Evolutionary conservation across 2,888 invertebrate species (phyloP).

Genomic region (Serrognathus titanus): DNA sequence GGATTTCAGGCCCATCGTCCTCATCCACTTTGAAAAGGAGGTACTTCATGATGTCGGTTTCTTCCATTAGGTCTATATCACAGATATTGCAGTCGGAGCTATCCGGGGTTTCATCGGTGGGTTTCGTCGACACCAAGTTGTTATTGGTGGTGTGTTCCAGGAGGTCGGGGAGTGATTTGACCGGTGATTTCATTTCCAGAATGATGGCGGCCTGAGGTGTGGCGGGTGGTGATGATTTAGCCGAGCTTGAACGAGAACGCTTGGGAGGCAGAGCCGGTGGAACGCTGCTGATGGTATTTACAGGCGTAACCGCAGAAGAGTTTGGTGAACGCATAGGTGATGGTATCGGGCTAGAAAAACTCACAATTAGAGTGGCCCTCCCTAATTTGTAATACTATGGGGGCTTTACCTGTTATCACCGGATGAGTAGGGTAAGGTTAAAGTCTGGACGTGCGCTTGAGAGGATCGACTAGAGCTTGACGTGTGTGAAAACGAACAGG

Average conservation of each 20-base stretch:
- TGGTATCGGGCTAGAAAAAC: conserved; percentile 26
- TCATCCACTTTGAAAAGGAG: conserved; percentile 75
- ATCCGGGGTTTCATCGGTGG: conserved; percentile 7
- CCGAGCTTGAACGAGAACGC: conserved; percentile 53
- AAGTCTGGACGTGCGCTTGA: conserved; percentile 37
- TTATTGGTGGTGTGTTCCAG: conserved; percentile 41
- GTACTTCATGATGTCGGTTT: conserved; percentile 76
- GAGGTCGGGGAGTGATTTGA: conserved; percentile 43
- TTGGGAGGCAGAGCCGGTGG: conserved; percentile 64
- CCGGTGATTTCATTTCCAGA: conserved; percentile 38
- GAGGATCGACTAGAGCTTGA: conserved; percentile 38
- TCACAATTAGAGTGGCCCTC: neutral
- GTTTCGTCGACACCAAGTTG: conserved; percentile 2
- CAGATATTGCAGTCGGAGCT: conserved; percentile 26
- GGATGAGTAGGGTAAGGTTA: conserved; percentile 26
- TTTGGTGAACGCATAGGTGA: conserved; percentile 31
- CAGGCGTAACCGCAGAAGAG: conserved; percentile 15
- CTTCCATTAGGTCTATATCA: conserved; percentile 66
- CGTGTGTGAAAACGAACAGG: conserved; percentile 54
- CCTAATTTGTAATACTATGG: neutral
- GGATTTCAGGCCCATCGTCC: conserved; percentile 86
- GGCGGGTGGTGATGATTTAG: conserved; percentile 49
- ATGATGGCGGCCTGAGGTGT: conserved; percentile 47
- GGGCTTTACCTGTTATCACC: conserved; percentile 24
- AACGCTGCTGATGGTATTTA: conserved; percentile 38